Evolutionary conservation across 2,113 vertebrate species (phyloP).

Genomic region (Siniperca knerii): DNA sequence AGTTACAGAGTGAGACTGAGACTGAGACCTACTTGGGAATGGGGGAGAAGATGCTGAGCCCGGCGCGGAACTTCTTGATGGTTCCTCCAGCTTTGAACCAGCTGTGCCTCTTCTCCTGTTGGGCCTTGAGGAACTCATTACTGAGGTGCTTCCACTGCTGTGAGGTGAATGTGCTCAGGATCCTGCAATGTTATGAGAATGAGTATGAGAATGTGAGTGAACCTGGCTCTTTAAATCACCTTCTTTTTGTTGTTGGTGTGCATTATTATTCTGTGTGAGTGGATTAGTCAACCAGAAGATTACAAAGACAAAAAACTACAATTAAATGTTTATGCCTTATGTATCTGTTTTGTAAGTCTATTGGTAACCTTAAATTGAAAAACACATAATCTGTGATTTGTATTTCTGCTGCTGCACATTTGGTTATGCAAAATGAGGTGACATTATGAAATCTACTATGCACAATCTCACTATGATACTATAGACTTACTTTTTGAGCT

Average conservation of each 20-base stretch:
- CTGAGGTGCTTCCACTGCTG: constrained; percentile 99
- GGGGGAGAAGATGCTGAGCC: constrained; percentile 98
- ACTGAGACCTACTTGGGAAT: constrained; percentile 91
- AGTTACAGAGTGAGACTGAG: not conserved
- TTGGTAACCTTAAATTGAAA: not conserved
- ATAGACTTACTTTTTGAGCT: constrained; percentile 94
- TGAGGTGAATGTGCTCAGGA: constrained; percentile 96
- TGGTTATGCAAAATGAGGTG: not conserved
- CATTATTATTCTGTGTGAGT: not conserved
- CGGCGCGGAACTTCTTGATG: constrained; percentile 98
- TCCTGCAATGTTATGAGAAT: constrained; percentile 81
- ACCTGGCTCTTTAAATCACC: not conserved
- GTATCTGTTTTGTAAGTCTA: not conserved
- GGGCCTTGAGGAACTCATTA: constrained; percentile 98
- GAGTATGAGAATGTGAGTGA: not conserved
- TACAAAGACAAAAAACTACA: not conserved
- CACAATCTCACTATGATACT: too few relatives aligned
- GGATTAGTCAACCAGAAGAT: not conserved
- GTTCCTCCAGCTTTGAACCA: constrained; percentile 99
- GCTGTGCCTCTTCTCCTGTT: constrained; percentile 98
- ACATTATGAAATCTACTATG: not conserved
- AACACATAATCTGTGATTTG: not conserved
- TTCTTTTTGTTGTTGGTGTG: not conserved
- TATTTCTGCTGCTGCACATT: not conserved
- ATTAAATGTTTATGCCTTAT: not conserved